A percentile compares a stretch with the other conserved stretches of the same genome.
Evolutionary conservation across 2,113 vertebrate species (phyloP).

Genomic region (Chaetodon auriga): DNA sequence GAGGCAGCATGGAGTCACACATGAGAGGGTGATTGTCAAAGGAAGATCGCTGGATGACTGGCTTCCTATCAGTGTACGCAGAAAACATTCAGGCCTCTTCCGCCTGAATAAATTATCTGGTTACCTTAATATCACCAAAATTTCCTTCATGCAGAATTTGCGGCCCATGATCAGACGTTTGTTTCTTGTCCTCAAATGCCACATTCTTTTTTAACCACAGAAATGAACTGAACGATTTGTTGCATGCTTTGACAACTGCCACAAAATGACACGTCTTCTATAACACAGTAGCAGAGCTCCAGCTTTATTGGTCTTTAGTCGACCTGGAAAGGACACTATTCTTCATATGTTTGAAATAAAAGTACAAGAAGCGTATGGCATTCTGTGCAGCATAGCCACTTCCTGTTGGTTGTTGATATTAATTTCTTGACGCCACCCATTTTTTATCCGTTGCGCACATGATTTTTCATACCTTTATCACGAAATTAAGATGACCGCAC

Average conservation of each 20-base stretch:
- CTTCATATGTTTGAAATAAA: neutral
- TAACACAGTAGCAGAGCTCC: neutral
- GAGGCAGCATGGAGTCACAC: neutral
- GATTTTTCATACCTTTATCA: neutral
- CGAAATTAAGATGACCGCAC: neutral
- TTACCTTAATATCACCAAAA: neutral
- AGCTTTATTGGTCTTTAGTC: neutral
- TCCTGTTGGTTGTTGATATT: neutral
- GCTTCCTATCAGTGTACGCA: neutral
- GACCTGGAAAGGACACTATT: neutral
- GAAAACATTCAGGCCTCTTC: constrained; percentile 18
- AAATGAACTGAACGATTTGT: neutral
- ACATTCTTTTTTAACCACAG: neutral
- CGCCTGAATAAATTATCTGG: constrained; percentile 53
- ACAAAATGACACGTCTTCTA: neutral
- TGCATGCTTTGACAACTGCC: neutral
- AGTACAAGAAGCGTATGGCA: neutral
- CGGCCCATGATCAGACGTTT: neutral
- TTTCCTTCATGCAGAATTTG: neutral
- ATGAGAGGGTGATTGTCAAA: neutral
- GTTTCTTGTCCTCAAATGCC: neutral
- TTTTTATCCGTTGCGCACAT: neutral
- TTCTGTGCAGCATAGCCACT: neutral
- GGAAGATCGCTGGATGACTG: neutral
- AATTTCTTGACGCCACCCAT: neutral